Percentiles rank a stretch among this genome's conserved stretches.
These are phyloP conservation scores for Pseudomyrmex dendroicus DNA, from an alignment of 1,140 invertebrate genomes.

Conservation along the genomic window DNA sequence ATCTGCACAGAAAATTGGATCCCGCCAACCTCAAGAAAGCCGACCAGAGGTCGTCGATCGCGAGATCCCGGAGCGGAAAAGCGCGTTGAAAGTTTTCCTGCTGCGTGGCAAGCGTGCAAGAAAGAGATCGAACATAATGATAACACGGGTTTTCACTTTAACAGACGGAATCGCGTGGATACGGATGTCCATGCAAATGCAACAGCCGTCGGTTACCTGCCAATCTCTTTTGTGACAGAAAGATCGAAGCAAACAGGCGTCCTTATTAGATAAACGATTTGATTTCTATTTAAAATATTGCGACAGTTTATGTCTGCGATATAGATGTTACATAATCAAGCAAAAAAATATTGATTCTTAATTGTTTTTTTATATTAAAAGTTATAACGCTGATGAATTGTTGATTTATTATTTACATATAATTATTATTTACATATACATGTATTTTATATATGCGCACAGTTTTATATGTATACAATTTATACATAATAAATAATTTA, in stretches of 20 bases:
- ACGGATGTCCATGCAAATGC: conserved; percentile 51
- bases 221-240: conserved; percentile 43
- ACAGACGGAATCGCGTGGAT: conserved; percentile 23
- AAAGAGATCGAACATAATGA: conserved; percentile 53
- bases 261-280: not conserved
- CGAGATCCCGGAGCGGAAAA: conserved; percentile 29
- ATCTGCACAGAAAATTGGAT: conserved; percentile 56
- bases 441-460: too few species aligned
- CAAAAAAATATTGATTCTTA: not conserved
- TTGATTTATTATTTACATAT: too few species aligned
- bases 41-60: conserved; percentile 24
- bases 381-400: not conserved
- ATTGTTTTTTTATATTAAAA: not conserved
- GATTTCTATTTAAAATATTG: conserved; percentile 23
- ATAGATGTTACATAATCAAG: not conserved
- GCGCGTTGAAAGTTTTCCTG: conserved; percentile 34
- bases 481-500: conserved; percentile 1
- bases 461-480: not conserved
- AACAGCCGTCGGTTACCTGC: conserved; percentile 52
- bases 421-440: too few species aligned
- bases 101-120: not conserved
- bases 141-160: conserved; percentile 63
- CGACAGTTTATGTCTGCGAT: not conserved
- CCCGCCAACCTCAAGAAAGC: not conserved
- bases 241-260: conserved; percentile 53